Base-by-base conservation (phyloP, 1,140 invertebrate species). In the Geopemphigus sp. region DNA sequence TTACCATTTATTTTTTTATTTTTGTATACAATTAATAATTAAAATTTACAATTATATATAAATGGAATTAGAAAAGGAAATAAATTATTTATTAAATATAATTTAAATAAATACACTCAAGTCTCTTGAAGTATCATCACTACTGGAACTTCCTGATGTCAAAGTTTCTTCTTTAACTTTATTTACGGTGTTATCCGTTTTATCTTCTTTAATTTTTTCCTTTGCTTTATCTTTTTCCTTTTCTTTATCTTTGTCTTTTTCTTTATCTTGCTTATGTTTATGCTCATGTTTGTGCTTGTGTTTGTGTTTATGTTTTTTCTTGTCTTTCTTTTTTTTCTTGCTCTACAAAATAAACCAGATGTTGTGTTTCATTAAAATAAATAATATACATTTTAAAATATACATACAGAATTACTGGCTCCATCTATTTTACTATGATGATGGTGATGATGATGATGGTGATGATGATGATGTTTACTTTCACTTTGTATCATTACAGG, bases 251-350 rank as follows among this genome's bases (percentile, higher is more conserved):
- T 80, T 76, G 11, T 8, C 15, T 80, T 89, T 88, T 6, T 83
- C 84, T 76, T 89, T 88, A 8, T 83, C 84, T 76, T 88, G 86
- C 73, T 90, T 90, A 82, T 92, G 90, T 82, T 92, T 89, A 84
- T 90, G 91, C 83, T 91, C 90, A 84, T 93, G 92, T 82, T 91
- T 91, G 82, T 92, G 90, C 83, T 90, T 92, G 82, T 93, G 90
- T 83, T 90, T 92, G 82, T 93, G 90, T 83, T 93, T 93, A 85
- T 94, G 92, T 83, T 93, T 94, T 74, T 94, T 91, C 83, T 94
- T 93, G 83, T 94, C 93, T 85, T 92, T 92, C 83, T 93, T 93
- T 85, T 92, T 92, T 83, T 93, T 93, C 89, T 91, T 83, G 82
- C 86, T 86, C 82, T 82, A 59, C 50, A 63, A 83, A 83, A 82